Evolutionary conservation across 2,797 vertebrate genomes (phyloP), one percentile per base, ranked within the genome.

Genomic region (Rhinogobio ventralis): DNA sequence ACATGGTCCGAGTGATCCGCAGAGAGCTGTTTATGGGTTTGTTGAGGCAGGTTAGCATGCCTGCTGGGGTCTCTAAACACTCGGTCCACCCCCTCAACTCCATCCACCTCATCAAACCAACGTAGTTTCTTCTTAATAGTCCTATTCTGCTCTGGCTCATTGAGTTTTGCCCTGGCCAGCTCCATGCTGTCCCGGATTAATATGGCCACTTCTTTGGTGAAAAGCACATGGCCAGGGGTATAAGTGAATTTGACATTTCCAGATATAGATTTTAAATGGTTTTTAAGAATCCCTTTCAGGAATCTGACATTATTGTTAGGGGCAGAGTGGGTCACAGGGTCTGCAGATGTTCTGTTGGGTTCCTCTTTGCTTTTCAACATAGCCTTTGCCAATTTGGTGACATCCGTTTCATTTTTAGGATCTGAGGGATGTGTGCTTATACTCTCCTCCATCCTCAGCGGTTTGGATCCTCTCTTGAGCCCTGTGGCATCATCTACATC

Each of bases 271-370:
- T 95, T 96, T 80, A 95, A 94, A 30, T 93, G 92, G 85, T 97
- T 96, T 90, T 98, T 99, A 87, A 99, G 96, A 89, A 98, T 97
- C 82, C 97, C 96, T 93, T 95, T 97, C 33, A 96, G 81, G 49
- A 95, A 90, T 69, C 84, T 90, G 89, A 91, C 92, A 79, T 93
- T 91, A 89, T 86, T 88, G 25, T 84, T 86, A 33, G 8, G 17
- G 14, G 83, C 83, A 85, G 91, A 90, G 30, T 87, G 66, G 45
- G 88, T 75, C 49, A 75, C n/a, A 5, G 64, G 64, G 88, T 93
- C 90, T 79, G 51, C 9, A 7, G 80, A 87, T 20, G 86, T 53
- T 90, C 90, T 84, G 53, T 85, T 85, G 76, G 69, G 81, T 89
- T 89, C 89, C 72, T 89, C 88, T 30, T 13, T 46, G 83, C 84